Base-by-base conservation (phyloP, 1,140 invertebrate species). In the Theocolax elegans region DNA sequence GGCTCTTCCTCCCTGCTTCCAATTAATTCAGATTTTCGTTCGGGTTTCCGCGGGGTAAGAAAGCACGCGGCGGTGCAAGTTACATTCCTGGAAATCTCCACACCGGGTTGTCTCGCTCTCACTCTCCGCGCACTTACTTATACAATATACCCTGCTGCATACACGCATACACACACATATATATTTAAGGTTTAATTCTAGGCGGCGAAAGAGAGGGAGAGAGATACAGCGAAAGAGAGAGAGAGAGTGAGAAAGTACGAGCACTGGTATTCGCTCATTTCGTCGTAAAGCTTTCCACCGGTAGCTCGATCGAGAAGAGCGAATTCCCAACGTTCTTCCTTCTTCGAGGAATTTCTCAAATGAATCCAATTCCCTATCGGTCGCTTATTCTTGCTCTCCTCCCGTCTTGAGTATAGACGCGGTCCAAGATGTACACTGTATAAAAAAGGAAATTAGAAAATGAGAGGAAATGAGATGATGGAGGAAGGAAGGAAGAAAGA, bases 321-420 rank as follows among this genome's bases (percentile, higher is more conserved):
- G 49, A 40, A 65, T 65, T 65, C 63, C 42, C 49, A 10, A 27
- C 63, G 49, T 65, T 65, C 63, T 53, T 65, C 46, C 49, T 23
- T 15, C 10, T 10, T 13, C 17, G 46, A 53, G 63, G 63, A 65
- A 65, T 65, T 65, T 54, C 63, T 65, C 49, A 65, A 65, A 65
- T 65, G 48, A 65, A 65, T 65, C 63, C 63, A 65, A 65, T 65
- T 65, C 35, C 29, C 31, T 25, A 53, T 49, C 17, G 63, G 48
- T 21, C 35, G 49, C 49, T 17, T 23, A n/a, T n/a, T n/a, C n/a
- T n/a, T n/a, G n/a, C n/a, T n/a, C n/a, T n/a, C n/a, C n/a, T n/a
- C n/a, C n/a, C n/a, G n/a, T n/a, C n/a, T n/a, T n/a, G n/a, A n/a
- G n/a, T n/a, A n/a, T n/a, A n/a, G n/a, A n/a, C n/a, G n/a, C n/a